A percentile compares a stretch with the other conserved stretches of the same genome.
Conservation (phyloP, 2,888 invertebrate species). For the Venustoraphidia nigricollis region DNA sequence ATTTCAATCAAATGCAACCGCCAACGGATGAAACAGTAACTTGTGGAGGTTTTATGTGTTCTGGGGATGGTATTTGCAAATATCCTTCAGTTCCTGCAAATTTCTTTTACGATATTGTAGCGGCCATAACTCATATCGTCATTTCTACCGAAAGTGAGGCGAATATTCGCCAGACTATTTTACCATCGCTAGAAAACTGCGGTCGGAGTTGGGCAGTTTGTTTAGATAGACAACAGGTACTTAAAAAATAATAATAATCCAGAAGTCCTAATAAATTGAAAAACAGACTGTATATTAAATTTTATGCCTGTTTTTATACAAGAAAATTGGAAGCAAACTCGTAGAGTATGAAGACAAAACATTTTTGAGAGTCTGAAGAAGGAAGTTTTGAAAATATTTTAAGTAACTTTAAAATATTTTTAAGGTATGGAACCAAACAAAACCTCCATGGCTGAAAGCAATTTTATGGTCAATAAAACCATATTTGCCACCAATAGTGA, state of each 20-base stretch:
- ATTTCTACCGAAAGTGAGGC: constrained; percentile 44
- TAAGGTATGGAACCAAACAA: constrained; percentile 67
- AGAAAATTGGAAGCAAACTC: too few relatives aligned
- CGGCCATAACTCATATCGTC: constrained; percentile 46
- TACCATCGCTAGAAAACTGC: constrained; percentile 42
- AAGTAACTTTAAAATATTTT: constrained; percentile 8
- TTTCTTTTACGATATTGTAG: constrained; percentile 38
- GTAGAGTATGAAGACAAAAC: too few relatives aligned
- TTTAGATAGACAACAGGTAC: constrained; percentile 58
- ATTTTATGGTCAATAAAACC: constrained; percentile 48
- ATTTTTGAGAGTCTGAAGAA: too few relatives aligned
- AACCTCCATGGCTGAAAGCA: constrained; percentile 64
- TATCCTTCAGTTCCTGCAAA: constrained; percentile 16
- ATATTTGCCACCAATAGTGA: constrained; percentile 44
- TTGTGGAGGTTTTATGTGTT: constrained; percentile 57
- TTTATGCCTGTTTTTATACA: too few relatives aligned
- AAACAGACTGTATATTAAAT: too few relatives aligned
- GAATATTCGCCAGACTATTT: constrained; percentile 46
- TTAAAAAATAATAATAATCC: too few relatives aligned
- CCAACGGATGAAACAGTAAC: constrained; percentile 21
- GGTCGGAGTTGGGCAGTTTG: constrained; percentile 51
- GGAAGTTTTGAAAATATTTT: not conserved
- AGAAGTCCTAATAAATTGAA: too few relatives aligned
- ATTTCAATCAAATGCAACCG: constrained; percentile 23
- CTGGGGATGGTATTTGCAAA: constrained; percentile 39